Evolutionary conservation across 1,140 invertebrate genomes (phyloP).

Genomic region (Octopus bimaculoides): DNA sequence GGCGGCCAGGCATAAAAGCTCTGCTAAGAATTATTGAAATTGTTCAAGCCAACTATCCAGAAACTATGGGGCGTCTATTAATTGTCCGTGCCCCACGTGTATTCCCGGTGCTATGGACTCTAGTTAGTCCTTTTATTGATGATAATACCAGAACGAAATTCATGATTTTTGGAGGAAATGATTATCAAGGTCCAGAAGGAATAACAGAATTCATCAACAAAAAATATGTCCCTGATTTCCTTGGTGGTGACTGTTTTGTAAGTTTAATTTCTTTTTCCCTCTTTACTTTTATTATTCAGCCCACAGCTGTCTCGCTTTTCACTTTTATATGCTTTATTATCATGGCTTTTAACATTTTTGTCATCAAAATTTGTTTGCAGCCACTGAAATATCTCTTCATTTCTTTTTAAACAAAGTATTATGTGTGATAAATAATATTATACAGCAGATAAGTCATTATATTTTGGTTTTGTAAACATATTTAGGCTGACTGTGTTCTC

Average conservation of each 20-base stretch:
- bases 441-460: too few relatives aligned
- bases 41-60: slow-evolving; percentile 93
- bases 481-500: too few relatives aligned
- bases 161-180: slow-evolving; percentile 86
- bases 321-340: background rate
- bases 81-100: slow-evolving; percentile 65
- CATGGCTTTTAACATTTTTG: background rate
- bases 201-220: slow-evolving; percentile 82
- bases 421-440: too few relatives aligned
- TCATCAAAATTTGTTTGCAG: background rate
- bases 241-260: slow-evolving; percentile 86
- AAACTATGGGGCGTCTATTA: slow-evolving; percentile 76
- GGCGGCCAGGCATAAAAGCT: slow-evolving; percentile 87
- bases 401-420: too few relatives aligned
- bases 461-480: too few relatives aligned
- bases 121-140: slow-evolving; percentile 96
- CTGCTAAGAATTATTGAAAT: slow-evolving; percentile 91
- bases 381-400: background rate
- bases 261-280: slow-evolving; percentile 30
- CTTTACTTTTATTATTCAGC: background rate
- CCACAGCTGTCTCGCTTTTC: background rate
- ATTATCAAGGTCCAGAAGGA: slow-evolving; percentile 75
- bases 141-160: slow-evolving; percentile 94
- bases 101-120: slow-evolving; percentile 95
- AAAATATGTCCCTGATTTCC: slow-evolving; percentile 86